Base-by-base conservation (phyloP, 2,888 invertebrate species). In the Drosophila phalerata region DNA sequence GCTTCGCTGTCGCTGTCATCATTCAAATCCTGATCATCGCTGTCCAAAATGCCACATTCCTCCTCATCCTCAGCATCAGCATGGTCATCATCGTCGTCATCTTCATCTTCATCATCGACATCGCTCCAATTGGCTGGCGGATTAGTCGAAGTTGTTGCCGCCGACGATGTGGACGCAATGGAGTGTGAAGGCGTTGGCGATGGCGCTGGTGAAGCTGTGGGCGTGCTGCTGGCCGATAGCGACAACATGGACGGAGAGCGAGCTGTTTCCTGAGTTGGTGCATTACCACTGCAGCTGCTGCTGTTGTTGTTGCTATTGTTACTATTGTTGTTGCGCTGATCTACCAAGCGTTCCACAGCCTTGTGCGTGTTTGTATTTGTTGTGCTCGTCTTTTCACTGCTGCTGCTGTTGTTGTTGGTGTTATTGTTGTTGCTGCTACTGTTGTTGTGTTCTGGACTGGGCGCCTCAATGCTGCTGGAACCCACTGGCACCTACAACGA, bases 121-220 rank as follows among this genome's bases (percentile, higher is more conserved):
- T 74, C 91, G 37, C 87, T 89, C 92, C 91, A 92, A 56, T 91
- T 89, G 11, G 86, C 86, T 0, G 89, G 89, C 2, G 92, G 91
- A 57, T 89, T 86, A 3, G 91, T 91, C 3, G 91, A 90, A 56
- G 85, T 89, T 11, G 89, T 87, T 19, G 86, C 81, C 47, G 85
- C 89, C 53, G 90, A 88, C 9, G 91, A 90, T 4, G 91, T 89
- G 28, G 92, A 91, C 28, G 88, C 88, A 58, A 90, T 85, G 22
- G 92, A 91, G 63, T 86, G 89, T 30, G 92, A 88, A 10, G 90
- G 91, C 34, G 89, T 89, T 6, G 92, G 92, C 13, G 92, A 90
- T 5, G 90, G 90, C 3, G 84, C 82, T 37, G 92, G 89, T 32
- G 92, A 90, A 13, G 88, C 88, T 43, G 90, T 87, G 1, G 91